A percentile compares a stretch with the other conserved stretches of the same genome.
These are phyloP conservation scores for Phyllotreta striolata DNA, from an alignment of 2,888 invertebrate species.

Conservation along the genomic window DNA sequence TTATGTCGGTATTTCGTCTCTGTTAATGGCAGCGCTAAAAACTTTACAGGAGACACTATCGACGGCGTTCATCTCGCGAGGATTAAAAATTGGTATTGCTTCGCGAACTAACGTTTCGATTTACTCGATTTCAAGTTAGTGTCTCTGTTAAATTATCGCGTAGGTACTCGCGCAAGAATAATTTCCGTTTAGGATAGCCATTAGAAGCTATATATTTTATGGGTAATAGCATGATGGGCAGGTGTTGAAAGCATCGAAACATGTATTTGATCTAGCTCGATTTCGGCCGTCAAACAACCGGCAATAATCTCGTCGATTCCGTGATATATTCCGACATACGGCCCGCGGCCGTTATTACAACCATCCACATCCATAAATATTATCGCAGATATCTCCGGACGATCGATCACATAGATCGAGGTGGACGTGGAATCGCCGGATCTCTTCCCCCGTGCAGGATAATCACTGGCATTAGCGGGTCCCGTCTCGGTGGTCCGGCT, in stretches of 20 bases:
- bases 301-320: slow-evolving; percentile 7
- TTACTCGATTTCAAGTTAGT: no score
- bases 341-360: slow-evolving; percentile 20
- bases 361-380: slow-evolving; percentile 26
- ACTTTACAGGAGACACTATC: slow-evolving; percentile 15
- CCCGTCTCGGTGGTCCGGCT: slow-evolving; percentile 65
- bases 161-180: no score
- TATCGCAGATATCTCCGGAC: slow-evolving; percentile 27
- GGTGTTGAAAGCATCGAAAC: slow-evolving; percentile 8
- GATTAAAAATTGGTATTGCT: no score
- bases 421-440: slow-evolving; percentile 39
- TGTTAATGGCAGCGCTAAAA: slow-evolving; percentile 21
- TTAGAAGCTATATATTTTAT: no score
- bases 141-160: no score
- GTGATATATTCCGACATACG: slow-evolving; percentile 19
- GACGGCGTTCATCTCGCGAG: slow-evolving; percentile 13
- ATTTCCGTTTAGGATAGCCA: no score
- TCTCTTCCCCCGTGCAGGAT: slow-evolving; percentile 56
- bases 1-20: slow-evolving; percentile 20
- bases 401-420: slow-evolving; percentile 28
- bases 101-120: no score
- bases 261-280: slow-evolving; percentile 12
- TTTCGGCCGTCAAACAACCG: slow-evolving; percentile 14
- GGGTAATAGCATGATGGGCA: background rate
- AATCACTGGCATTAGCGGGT: slow-evolving; percentile 68